Evolutionary conservation across 2,888 invertebrate genomes (phyloP).

Genomic region (Sinhomidia bicolor): DNA sequence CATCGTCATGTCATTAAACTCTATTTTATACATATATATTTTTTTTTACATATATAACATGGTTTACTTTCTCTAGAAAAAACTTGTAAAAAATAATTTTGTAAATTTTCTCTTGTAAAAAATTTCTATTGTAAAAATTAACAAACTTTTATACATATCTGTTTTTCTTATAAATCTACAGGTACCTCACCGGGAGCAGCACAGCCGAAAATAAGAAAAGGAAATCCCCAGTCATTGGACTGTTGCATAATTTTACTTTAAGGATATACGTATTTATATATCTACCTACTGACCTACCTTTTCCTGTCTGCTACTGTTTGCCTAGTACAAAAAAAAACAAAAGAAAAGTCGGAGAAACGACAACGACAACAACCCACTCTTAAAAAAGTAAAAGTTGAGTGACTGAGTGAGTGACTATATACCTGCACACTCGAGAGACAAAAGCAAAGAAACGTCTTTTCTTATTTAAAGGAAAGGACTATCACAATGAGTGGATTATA

Average conservation of each 20-base stretch:
- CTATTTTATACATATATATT: background rate
- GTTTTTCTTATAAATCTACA: background rate
- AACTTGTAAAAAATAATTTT: no score
- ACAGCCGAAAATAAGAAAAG: background rate
- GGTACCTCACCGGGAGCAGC: background rate
- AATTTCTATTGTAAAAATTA: no score
- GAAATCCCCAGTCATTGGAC: background rate
- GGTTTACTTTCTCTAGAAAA: no score
- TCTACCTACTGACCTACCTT: constrained; percentile 16
- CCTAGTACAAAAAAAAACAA: background rate
- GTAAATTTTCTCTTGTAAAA: no score
- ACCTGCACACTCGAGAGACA: background rate
- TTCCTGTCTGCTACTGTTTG: background rate
- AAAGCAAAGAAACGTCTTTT: no score
- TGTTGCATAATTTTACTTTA: background rate
- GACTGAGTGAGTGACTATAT: constrained; percentile 2
- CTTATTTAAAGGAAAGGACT: no score
- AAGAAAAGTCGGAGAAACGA: no score
- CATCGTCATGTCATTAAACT: no score
- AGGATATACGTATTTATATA: background rate
- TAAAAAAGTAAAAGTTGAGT: background rate
- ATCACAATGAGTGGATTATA: background rate
- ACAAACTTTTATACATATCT: background rate
- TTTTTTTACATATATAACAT: no score
- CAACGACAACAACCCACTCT: background rate